Percentiles rank a stretch among this genome's conserved stretches.
These are phyloP conservation scores for Thermophis baileyi DNA, from an alignment of 2,113 vertebrate species.

Conservation along the genomic window DNA sequence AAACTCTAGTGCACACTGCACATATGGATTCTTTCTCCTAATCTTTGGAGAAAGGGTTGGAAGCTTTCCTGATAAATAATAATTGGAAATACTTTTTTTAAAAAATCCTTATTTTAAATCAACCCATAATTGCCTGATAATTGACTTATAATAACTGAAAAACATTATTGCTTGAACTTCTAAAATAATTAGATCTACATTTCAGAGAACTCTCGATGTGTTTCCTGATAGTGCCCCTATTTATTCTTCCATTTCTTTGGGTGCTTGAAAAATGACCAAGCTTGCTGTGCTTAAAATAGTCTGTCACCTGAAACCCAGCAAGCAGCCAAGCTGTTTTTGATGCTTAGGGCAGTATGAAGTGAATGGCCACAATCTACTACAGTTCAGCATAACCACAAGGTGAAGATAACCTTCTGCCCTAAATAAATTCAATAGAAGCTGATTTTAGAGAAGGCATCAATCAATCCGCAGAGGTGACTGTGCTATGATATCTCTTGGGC, in stretches of 20 bases:
- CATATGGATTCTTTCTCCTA: not conserved
- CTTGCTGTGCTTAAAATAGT: not conserved
- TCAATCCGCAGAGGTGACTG: not conserved
- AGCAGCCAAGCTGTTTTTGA: not conserved
- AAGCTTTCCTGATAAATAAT: not conserved
- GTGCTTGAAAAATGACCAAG: not conserved
- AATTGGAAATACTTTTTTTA: not conserved
- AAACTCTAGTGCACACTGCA: not conserved
- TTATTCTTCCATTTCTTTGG: constrained; percentile 1
- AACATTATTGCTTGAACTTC: not conserved
- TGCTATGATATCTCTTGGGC: not conserved
- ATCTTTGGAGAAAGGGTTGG: not conserved
- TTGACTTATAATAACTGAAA: not conserved
- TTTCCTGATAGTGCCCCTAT: not conserved
- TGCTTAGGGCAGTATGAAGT: not conserved
- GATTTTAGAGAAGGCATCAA: not conserved
- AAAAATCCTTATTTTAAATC: not conserved
- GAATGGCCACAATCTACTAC: not conserved
- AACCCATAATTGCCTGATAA: not conserved
- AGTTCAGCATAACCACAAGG: not conserved
- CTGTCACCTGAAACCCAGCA: not conserved
- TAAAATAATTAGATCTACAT: not conserved
- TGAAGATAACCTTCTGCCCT: not conserved
- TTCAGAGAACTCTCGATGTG: not conserved
- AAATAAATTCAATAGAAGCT: not conserved